Conservation (phyloP, 2,888 invertebrate genomes). For the Marronus borbonicus region DNA sequence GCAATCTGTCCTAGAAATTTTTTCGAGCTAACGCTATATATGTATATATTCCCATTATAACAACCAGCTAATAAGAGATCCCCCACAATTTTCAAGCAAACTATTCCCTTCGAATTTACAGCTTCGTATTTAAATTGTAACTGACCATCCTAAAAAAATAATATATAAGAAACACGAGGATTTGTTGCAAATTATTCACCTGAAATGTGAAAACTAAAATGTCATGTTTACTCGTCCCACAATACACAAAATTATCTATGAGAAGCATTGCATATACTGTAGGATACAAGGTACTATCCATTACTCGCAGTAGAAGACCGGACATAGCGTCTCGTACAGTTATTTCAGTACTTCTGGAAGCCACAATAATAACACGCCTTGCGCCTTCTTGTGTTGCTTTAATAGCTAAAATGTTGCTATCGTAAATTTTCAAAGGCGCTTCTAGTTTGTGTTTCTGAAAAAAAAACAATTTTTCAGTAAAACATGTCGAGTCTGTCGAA, state of each 20-base stretch:
- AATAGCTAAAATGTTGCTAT: constrained; percentile 79
- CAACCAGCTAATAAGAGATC: constrained; percentile 81
- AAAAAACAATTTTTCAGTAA: constrained; percentile 44
- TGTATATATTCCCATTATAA: constrained; percentile 85
- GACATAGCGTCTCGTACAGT: constrained; percentile 82
- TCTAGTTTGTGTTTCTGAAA: constrained; percentile 62
- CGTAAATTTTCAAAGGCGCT: constrained; percentile 64
- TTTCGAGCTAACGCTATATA: constrained; percentile 74
- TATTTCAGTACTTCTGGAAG: constrained; percentile 80
- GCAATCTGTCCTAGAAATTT: constrained; percentile 76
- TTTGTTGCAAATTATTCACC: constrained; percentile 67
- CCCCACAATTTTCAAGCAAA: constrained; percentile 78
- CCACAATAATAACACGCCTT: constrained; percentile 79
- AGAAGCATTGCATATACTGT: constrained; percentile 83
- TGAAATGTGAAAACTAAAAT: constrained; percentile 84
- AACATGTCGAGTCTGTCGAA: not conserved
- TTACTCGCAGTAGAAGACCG: constrained; percentile 78
- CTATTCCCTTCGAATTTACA: constrained; percentile 75
- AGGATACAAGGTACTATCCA: constrained; percentile 74
- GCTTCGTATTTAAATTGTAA: constrained; percentile 68
- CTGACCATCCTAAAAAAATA: constrained; percentile 75
- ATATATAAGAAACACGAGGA: not conserved
- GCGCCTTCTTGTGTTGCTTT: constrained; percentile 83
- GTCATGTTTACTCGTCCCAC: constrained; percentile 82
- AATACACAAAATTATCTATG: constrained; percentile 80